Evolutionary conservation across 1,140 invertebrate species (phyloP).

Genomic region (Wasmannia auropunctata): DNA sequence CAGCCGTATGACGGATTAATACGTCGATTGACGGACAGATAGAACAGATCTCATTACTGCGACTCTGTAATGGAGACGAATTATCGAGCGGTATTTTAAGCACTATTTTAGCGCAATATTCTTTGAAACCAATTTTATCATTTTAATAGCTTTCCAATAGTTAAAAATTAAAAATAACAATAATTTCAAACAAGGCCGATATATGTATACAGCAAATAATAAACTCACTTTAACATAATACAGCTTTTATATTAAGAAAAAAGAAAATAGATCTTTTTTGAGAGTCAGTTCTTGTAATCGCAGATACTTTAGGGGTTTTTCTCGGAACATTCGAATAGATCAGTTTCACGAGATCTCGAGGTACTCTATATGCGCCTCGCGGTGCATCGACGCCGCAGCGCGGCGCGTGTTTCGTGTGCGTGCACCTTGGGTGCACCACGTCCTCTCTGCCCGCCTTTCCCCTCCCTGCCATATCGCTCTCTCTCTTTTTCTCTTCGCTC

Average conservation of each 20-base stretch:
- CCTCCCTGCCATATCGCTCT: conserved; percentile 15
- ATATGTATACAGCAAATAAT: too few species aligned
- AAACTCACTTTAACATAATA: not conserved
- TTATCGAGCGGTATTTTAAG: not conserved
- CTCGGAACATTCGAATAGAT: not conserved
- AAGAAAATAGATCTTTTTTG: not conserved
- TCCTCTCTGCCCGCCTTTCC: conserved; percentile 42
- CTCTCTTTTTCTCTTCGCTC: conserved; percentile 38
- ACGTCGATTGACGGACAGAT: not conserved
- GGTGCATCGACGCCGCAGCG: not conserved
- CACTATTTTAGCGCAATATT: not conserved
- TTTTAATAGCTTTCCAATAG: not conserved
- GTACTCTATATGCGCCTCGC: not conserved
- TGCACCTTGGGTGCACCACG: conserved; percentile 63
- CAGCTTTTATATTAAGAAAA: not conserved
- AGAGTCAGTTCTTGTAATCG: not conserved
- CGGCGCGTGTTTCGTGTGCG: conserved; percentile 66
- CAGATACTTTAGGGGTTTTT: not conserved
- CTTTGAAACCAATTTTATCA: not conserved
- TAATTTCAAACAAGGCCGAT: too few species aligned
- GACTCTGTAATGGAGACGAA: not conserved
- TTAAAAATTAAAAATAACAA: too few species aligned
- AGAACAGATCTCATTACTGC: not conserved
- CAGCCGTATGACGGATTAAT: conserved; percentile 21
- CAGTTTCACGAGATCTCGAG: not conserved